phyloP scores from a whole-genome alignment of 2,888 invertebrate genomes.

The Calliscelio sp. region DNA sequence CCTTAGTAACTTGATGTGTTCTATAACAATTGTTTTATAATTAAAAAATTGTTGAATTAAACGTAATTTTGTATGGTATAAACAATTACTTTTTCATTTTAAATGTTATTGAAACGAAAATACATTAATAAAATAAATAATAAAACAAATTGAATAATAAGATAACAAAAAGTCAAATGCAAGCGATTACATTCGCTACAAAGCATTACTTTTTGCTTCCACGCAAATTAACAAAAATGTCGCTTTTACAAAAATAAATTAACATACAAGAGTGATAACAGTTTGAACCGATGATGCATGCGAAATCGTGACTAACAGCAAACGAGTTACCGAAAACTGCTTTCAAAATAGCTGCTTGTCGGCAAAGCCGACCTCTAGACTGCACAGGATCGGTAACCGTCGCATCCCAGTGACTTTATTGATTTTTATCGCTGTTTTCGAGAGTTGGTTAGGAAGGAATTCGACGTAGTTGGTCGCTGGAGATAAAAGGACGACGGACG shows the following conservation, averaged over 20 bases:
- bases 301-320: constrained; percentile 5
- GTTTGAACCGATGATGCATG: constrained; percentile 13
- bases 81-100: too few species aligned
- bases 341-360: constrained; percentile 43
- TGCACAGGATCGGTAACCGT: constrained; percentile 62
- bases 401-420: constrained; percentile 70
- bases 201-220: constrained; percentile 28
- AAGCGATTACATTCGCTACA: not conserved
- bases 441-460: constrained; percentile 78
- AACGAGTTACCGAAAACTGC: constrained; percentile 1
- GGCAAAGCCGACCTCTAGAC: constrained; percentile 57
- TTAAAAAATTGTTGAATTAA: too few species aligned
- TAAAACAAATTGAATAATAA: not conserved
- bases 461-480: constrained; percentile 53
- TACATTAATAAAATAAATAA: too few species aligned
- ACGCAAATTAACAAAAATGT: constrained; percentile 60
- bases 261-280: too few species aligned
- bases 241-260: too few species aligned
- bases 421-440: constrained; percentile 74
- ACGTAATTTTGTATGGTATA: too few species aligned
- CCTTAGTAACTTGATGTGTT: too few species aligned
- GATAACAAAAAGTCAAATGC: not conserved
- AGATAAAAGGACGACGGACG: constrained; percentile 53
- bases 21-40: too few species aligned
- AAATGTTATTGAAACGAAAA: too few species aligned